Evolutionary conservation across 1,140 invertebrate species (phyloP).

Genomic region (Hirudo medicinalis): DNA sequence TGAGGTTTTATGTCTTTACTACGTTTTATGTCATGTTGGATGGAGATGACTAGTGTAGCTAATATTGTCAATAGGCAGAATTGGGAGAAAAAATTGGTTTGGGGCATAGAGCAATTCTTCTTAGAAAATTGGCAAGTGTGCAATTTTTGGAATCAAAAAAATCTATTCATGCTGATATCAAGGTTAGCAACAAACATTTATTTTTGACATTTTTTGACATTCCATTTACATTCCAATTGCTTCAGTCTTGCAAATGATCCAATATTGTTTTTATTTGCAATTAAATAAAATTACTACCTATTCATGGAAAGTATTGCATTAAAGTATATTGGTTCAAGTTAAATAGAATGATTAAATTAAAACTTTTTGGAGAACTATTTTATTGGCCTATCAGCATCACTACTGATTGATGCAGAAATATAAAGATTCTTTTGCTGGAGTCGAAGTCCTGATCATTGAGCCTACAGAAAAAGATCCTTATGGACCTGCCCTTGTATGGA

Average conservation of each 20-base stretch:
- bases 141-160: no score
- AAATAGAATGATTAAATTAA: no score
- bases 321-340: no score
- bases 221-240: no score
- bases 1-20: neutral
- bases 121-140: neutral
- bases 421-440: constrained; percentile 7
- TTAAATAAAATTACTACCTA: neutral
- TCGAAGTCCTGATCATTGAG: neutral
- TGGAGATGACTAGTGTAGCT: neutral
- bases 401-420: neutral
- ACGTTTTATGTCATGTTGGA: neutral
- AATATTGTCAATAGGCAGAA: neutral
- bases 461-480: neutral
- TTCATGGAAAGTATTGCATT: neutral
- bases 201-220: no score
- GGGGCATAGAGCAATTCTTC: neutral
- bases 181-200: no score
- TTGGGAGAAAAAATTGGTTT: neutral
- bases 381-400: no score
- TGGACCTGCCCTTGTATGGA: constrained; percentile 13
- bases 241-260: no score
- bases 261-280: neutral
- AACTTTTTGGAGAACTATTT: no score
- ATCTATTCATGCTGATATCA: no score